These are phyloP conservation scores for Leucophenga varia DNA, from an alignment of 1,140 invertebrate species.

Conservation along the genomic window DNA sequence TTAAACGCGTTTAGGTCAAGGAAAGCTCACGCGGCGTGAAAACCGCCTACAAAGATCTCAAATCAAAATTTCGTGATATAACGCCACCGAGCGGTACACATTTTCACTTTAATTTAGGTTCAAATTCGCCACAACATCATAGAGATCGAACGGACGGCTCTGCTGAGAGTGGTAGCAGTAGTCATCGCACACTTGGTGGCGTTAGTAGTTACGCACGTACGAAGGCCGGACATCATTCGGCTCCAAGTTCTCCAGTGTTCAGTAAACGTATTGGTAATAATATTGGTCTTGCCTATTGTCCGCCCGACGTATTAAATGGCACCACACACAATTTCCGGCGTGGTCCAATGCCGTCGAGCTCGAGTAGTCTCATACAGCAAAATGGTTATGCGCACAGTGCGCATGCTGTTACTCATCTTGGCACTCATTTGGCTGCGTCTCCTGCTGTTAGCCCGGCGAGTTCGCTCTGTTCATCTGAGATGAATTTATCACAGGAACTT, in stretches of 20 bases:
- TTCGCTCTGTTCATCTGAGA: constrained; percentile 53
- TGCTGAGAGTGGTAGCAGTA: constrained; percentile 53
- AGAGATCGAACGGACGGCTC: constrained; percentile 45
- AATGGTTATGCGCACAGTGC: constrained; percentile 38
- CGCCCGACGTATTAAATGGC: constrained; percentile 18
- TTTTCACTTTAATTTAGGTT: constrained; percentile 44
- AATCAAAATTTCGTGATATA: constrained; percentile 63
- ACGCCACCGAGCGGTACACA: constrained; percentile 39
- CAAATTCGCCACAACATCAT: constrained; percentile 55
- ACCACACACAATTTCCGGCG: constrained; percentile 26
- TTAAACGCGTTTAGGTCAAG: too few species aligned
- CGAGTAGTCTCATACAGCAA: constrained; percentile 47
- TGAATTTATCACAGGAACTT: constrained; percentile 55
- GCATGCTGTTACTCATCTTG: constrained; percentile 31
- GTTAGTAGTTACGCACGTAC: constrained; percentile 15
- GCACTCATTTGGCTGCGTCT: constrained; percentile 49
- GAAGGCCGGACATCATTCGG: constrained; percentile 62
- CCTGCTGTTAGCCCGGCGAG: constrained; percentile 52
- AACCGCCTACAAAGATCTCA: constrained; percentile 72
- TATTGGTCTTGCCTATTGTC: constrained; percentile 13
- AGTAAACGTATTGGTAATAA: constrained; percentile 33
- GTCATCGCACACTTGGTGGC: too few species aligned
- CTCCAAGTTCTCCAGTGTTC: constrained; percentile 67
- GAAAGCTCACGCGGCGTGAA: constrained; percentile 74
- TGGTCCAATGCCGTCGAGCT: constrained; percentile 46